Conservation (phyloP, 2,113 vertebrate species). For the Speoplatyrhinus poulsoni region DNA sequence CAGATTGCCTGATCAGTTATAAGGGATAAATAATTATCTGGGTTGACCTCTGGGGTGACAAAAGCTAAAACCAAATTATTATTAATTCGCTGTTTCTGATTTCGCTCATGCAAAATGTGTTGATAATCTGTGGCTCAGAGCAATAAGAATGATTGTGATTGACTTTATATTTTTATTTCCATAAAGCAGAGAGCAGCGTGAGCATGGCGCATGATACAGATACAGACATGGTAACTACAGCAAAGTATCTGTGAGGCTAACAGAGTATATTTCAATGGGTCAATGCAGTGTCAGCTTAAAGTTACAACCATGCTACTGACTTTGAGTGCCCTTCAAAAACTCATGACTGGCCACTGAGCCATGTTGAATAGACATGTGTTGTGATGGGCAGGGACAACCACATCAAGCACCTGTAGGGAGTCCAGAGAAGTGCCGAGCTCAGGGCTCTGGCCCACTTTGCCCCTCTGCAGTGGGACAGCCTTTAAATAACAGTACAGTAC, state of each 20-base stretch:
- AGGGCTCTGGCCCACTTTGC: slow-evolving; percentile 56
- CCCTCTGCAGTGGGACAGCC: slow-evolving; percentile 46
- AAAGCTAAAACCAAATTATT: neutral
- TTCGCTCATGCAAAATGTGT: neutral
- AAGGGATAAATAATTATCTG: neutral
- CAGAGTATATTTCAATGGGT: slow-evolving; percentile 24
- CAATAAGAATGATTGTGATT: neutral
- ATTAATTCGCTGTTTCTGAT: neutral
- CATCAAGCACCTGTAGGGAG: slow-evolving; percentile 25
- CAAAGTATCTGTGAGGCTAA: slow-evolving; percentile 7
- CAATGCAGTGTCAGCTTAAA: slow-evolving; percentile 2
- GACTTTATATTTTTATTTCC: slow-evolving; percentile 12
- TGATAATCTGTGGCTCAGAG: too few species aligned
- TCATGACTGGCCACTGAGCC: slow-evolving; percentile 7
- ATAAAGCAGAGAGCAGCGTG: slow-evolving; percentile 19
- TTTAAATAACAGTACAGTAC: slow-evolving; percentile 62
- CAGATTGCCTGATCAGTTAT: neutral
- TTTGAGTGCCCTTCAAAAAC: slow-evolving; percentile 27
- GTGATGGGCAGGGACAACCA: neutral
- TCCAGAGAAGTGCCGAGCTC: slow-evolving; percentile 12
- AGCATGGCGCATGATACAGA: too few species aligned
- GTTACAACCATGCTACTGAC: slow-evolving; percentile 33
- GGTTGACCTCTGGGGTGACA: too few species aligned
- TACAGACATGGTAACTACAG: slow-evolving; percentile 7
- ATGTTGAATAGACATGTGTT: neutral